Conservation (phyloP, 2,113 vertebrate species). For the Aphelocoma coerulescens region DNA sequence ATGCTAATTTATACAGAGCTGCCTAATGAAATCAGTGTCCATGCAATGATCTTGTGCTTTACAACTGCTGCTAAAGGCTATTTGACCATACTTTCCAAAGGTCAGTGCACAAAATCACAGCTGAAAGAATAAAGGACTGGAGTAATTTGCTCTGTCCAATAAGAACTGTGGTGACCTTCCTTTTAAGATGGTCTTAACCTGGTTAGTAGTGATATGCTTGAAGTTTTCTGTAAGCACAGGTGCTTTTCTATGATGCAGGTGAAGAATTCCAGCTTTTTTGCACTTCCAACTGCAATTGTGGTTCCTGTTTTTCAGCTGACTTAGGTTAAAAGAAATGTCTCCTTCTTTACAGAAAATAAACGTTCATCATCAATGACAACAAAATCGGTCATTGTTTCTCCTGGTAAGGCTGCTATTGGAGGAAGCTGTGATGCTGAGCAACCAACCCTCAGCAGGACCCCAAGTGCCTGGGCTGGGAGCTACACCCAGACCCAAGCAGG, state of each 20-base stretch:
- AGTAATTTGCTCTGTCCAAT: background rate
- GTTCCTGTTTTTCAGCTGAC: background rate
- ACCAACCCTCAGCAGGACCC: background rate
- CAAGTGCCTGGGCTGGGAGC: background rate
- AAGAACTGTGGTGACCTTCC: background rate
- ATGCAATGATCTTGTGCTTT: constrained; percentile 6
- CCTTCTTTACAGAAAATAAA: background rate
- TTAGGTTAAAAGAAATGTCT: background rate
- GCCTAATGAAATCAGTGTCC: constrained; percentile 11
- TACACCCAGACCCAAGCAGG: background rate
- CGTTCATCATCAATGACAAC: background rate
- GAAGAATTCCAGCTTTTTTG: background rate
- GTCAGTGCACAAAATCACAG: background rate
- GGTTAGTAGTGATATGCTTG: background rate
- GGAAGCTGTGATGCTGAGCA: background rate
- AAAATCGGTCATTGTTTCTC: background rate
- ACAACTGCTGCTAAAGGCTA: constrained; percentile 6
- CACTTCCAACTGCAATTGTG: background rate
- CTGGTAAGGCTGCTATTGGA: background rate
- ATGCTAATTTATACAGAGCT: constrained; percentile 31
- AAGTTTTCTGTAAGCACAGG: background rate
- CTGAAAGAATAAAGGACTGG: background rate
- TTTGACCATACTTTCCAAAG: constrained; percentile 14
- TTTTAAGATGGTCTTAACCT: constrained; percentile 3
- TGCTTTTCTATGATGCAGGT: background rate